Percentiles rank a stretch among this genome's conserved stretches.
phyloP scores from a whole-genome alignment of 2,113 vertebrate species.

The Cottus gobio region DNA sequence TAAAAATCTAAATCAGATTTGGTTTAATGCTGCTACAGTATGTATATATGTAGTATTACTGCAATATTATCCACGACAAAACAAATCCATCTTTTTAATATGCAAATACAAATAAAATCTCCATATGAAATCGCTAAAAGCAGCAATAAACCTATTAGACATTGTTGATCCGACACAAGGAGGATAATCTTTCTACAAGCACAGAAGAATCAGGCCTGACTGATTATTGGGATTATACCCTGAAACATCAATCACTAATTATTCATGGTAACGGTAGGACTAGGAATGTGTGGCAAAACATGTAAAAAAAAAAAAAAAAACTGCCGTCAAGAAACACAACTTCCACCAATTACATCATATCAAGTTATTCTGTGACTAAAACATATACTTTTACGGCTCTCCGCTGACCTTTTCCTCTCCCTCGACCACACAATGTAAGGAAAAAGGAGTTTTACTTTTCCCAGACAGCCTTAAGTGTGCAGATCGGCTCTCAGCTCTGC shows the following conservation, averaged over 20 bases:
- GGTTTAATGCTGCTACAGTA: not conserved
- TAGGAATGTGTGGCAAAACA: not conserved
- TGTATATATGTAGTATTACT: not conserved
- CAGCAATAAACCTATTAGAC: slow-evolving; percentile 3
- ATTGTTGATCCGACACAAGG: not conserved
- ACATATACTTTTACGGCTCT: not conserved
- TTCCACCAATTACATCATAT: not conserved
- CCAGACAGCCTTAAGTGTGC: slow-evolving; percentile 2
- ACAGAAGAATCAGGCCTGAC: slow-evolving; percentile 8
- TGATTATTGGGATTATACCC: slow-evolving; percentile 12
- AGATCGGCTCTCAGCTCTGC: not conserved
- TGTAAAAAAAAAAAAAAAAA: not conserved
- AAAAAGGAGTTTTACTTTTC: not conserved
- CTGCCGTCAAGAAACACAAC: not conserved
- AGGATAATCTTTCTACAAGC: slow-evolving; percentile 16
- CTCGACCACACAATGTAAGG: too few relatives aligned
- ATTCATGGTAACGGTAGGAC: not conserved
- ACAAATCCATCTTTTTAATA: not conserved
- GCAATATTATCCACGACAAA: too few relatives aligned
- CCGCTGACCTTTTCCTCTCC: not conserved
- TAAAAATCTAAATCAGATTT: not conserved
- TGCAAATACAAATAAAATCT: not conserved
- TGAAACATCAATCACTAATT: slow-evolving; percentile 17
- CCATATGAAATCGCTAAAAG: slow-evolving; percentile 9
- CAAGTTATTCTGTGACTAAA: not conserved